phyloP scores from a whole-genome alignment of 2,888 invertebrate species.

The Tetanocera ferruginea region DNA sequence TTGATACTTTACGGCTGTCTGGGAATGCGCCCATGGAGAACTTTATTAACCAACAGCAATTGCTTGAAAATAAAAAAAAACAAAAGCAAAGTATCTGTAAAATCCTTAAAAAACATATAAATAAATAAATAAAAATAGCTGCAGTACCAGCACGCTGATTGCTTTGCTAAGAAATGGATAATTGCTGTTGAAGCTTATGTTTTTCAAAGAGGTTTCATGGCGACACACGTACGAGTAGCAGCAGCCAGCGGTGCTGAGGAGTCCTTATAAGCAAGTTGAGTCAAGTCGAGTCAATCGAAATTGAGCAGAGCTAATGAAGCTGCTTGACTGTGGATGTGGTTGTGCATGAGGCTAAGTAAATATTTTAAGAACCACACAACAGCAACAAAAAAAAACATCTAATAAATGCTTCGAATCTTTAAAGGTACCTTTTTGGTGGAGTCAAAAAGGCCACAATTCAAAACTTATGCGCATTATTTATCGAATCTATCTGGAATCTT shows the following conservation, averaged over 20 bases:
- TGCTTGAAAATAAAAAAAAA: background rate
- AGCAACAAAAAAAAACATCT: background rate
- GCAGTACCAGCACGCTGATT: background rate
- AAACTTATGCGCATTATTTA: background rate
- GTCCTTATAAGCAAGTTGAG: too few relatives aligned
- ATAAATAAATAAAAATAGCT: background rate
- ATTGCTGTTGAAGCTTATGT: background rate
- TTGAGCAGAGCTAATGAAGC: too few relatives aligned
- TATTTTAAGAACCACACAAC: background rate
- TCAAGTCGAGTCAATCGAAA: too few relatives aligned
- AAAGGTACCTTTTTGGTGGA: too few relatives aligned
- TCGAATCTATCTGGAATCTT: background rate
- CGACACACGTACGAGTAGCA: background rate
- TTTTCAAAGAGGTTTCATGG: background rate
- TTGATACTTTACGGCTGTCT: slow-evolving; percentile 53
- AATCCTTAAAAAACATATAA: background rate
- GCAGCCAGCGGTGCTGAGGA: too few relatives aligned
- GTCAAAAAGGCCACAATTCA: background rate
- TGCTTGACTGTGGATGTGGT: too few relatives aligned
- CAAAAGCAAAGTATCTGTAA: background rate
- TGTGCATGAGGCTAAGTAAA: too few relatives aligned
- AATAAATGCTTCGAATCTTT: too few relatives aligned
- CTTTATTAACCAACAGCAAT: slow-evolving; percentile 48
- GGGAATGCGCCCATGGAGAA: slow-evolving; percentile 48
- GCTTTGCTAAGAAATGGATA: slow-evolving; percentile 1